Base-by-base conservation (phyloP, 2,888 invertebrate genomes). In the Zeuzera pyrina region DNA sequence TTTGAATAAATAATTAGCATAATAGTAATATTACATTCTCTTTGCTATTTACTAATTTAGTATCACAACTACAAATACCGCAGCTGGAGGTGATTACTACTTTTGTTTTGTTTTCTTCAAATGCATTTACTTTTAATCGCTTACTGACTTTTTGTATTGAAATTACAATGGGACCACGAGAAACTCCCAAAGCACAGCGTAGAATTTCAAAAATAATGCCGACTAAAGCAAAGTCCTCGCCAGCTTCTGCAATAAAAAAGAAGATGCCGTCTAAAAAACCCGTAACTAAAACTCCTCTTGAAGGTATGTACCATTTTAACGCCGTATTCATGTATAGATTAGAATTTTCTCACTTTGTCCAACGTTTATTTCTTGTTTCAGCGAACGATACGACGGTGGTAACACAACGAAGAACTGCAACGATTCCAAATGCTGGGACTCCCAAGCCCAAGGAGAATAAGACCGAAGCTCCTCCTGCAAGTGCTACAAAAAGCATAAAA, bases 361-460 rank as follows among this genome's bases (percentile, higher is more conserved):
- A 16, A n/a, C 29, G 2, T 12, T 14, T 26, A 4, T 31, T 35
- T 52, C 26, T 10, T 6, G 12, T 52, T 69, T 4, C 57, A 74
- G 74, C 43, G 7, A 58, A 39, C 25, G 62, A 49, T 12, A 37
- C 44, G 1, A 29, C 36, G 2, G 23, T 37, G 16, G 39, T 47
- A 25, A 36, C 44, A 1, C 53, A 70, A 43, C 53, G 53, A 34
- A 42, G 64, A 22, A 63, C 67, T 0, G 65, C 23, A 14, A 65
- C 68, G 0, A 64, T 60, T 6, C 68, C 71, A 0, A 60, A n/a
- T 22, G 26, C 30, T 4, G 47, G 52, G 2, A 72, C 78, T 4
- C 73, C 76, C 0, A 71, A 65, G 30, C 49, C 68, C 0, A 76
- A 72, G 35, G 71, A 70, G 15, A 61, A 55, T 12, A 72, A 60